These are phyloP conservation scores for Sturmia bella DNA, from an alignment of 2,888 invertebrate genomes.

Conservation along the genomic window DNA sequence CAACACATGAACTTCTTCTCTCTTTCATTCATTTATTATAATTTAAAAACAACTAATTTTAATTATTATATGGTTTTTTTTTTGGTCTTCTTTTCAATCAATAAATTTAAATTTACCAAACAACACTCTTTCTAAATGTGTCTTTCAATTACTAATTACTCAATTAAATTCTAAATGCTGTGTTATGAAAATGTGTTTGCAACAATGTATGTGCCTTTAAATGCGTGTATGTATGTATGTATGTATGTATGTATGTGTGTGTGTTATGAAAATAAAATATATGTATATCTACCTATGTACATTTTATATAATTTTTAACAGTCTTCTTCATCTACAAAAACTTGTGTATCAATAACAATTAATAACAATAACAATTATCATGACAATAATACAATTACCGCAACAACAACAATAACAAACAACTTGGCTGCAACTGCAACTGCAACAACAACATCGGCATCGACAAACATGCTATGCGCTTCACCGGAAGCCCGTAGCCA, in stretches of 20 bases:
- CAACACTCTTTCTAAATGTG: slow-evolving; percentile 17
- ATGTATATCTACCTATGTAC: neutral
- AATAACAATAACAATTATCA: slow-evolving; percentile 67
- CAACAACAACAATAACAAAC: slow-evolving; percentile 63
- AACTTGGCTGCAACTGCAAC: slow-evolving; percentile 59
- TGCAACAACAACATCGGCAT: slow-evolving; percentile 61
- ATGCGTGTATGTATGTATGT: slow-evolving; percentile 7
- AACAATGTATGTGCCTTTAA: neutral
- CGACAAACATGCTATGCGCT: slow-evolving; percentile 61
- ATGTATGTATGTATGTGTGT: slow-evolving; percentile 11
- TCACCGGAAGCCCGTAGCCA: slow-evolving; percentile 73
- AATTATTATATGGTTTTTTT: slow-evolving; percentile 7
- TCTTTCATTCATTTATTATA: slow-evolving; percentile 16
- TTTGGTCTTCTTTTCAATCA: neutral
- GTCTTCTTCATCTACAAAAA: slow-evolving; percentile 66
- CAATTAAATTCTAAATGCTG: slow-evolving; percentile 32
- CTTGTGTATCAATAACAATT: slow-evolving; percentile 65
- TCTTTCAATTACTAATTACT: slow-evolving; percentile 29
- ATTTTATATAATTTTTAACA: slow-evolving; percentile 60
- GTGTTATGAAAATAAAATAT: slow-evolving; percentile 36
- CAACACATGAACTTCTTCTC: neutral
- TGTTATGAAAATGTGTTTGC: slow-evolving; percentile 38
- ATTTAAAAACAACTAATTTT: slow-evolving; percentile 11
- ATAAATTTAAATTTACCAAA: slow-evolving; percentile 11
- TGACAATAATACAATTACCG: slow-evolving; percentile 65